A percentile compares a stretch with the other conserved stretches of the same genome.
phyloP scores from a whole-genome alignment of 1,140 invertebrate genomes.

The Himalopsyche phryganea region DNA sequence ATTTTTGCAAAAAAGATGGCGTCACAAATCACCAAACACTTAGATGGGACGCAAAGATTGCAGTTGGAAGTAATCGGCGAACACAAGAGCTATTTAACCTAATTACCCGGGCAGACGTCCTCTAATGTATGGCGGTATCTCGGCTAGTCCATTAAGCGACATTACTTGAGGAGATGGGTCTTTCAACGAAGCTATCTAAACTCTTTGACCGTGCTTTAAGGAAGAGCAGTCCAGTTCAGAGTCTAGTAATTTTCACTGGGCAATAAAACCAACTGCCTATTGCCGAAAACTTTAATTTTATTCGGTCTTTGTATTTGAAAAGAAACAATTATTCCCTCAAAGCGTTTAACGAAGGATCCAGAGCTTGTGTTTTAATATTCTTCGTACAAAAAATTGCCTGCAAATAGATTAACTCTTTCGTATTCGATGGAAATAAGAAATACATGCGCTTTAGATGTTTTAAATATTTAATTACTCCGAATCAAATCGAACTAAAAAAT shows the following conservation, averaged over 20 bases:
- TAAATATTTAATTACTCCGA: too few relatives aligned
- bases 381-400: too few relatives aligned
- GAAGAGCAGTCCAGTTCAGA: background rate
- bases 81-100: constrained; percentile 32
- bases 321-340: background rate
- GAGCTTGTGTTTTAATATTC: too few relatives aligned
- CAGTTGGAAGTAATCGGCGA: constrained; percentile 27
- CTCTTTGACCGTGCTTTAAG: constrained; percentile 11
- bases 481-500: too few relatives aligned
- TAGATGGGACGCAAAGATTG: constrained; percentile 22
- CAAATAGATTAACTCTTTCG: too few relatives aligned
- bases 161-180: constrained; percentile 28
- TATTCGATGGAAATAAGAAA: too few relatives aligned
- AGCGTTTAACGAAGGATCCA: too few relatives aligned
- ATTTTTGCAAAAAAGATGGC: background rate
- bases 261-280: background rate
- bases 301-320: background rate
- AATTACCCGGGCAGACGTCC: constrained; percentile 29
- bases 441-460: too few relatives aligned
- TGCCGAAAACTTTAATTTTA: background rate
- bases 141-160: constrained; percentile 25
- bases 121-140: constrained; percentile 21
- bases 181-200: constrained; percentile 21
- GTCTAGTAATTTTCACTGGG: background rate
- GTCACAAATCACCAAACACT: constrained; percentile 28